Evolutionary conservation across 2,888 invertebrate genomes (phyloP).

Genomic region (Anarsia innoxiella): DNA sequence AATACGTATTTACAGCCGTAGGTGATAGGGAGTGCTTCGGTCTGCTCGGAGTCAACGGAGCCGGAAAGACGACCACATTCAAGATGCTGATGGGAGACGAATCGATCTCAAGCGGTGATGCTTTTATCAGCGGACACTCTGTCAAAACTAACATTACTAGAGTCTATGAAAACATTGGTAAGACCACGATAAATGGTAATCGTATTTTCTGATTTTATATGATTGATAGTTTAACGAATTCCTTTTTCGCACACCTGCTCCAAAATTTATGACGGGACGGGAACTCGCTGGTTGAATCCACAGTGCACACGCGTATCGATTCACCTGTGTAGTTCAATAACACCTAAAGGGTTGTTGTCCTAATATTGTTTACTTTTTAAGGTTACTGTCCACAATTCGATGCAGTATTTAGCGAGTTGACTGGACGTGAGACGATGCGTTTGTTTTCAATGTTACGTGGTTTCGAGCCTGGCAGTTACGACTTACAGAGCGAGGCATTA

Average conservation of each 20-base stretch:
- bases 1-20: conserved; percentile 66
- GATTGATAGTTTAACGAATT: no score
- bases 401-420: conserved; percentile 81
- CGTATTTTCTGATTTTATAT: no score
- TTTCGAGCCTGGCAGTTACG: conserved; percentile 49
- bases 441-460: conserved; percentile 81
- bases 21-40: conserved; percentile 87
- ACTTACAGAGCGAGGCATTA: conserved; percentile 47
- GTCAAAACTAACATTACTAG: conserved; percentile 69
- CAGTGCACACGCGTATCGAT: no score
- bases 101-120: conserved; percentile 80
- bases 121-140: conserved; percentile 77
- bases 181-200: conserved; percentile 21
- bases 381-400: conserved; percentile 88
- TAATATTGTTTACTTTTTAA: no score
- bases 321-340: no score
- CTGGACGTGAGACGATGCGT: conserved; percentile 80
- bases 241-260: no score
- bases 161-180: conserved; percentile 77
- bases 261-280: no score
- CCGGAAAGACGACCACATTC: conserved; percentile 92
- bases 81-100: conserved; percentile 93
- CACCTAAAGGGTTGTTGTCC: no score
- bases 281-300: no score
- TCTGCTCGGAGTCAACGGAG: conserved; percentile 88